A percentile compares a stretch with the other conserved stretches of the same genome.
Conservation (phyloP, 92 coral and sea anemone species). For the Palythoa grandis region DNA sequence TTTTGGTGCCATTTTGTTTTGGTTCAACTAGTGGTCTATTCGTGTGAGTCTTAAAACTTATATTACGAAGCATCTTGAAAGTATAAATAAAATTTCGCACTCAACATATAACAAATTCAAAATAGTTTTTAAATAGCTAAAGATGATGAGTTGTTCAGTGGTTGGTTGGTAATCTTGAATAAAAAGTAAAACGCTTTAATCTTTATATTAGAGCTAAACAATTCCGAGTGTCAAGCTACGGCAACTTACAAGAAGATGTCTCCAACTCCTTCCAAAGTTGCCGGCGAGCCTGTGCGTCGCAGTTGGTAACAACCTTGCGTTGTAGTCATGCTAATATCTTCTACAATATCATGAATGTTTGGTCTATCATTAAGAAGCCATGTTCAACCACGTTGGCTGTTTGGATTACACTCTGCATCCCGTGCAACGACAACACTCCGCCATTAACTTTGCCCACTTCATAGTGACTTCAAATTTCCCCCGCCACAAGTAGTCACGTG, state of each 20-base stretch:
- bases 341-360: neutral
- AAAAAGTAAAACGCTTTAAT: neutral
- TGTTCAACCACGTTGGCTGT: neutral
- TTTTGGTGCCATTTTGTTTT: too few relatives aligned
- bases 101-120: neutral
- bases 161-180: neutral
- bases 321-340: neutral
- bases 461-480: neutral
- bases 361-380: neutral
- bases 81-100: too few relatives aligned
- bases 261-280: constrained; percentile 67
- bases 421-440: neutral
- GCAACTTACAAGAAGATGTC: constrained; percentile 76
- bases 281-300: constrained; percentile 71
- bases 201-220: neutral
- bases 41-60: too few relatives aligned
- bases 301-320: constrained; percentile 39
- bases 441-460: neutral
- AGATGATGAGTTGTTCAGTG: neutral
- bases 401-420: neutral
- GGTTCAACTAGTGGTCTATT: too few relatives aligned
- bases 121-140: neutral
- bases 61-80: too few relatives aligned
- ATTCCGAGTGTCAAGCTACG: neutral
- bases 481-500: neutral